phyloP scores from a whole-genome alignment of 2,797 vertebrate genomes.

The Pangasius mekongensis region DNA sequence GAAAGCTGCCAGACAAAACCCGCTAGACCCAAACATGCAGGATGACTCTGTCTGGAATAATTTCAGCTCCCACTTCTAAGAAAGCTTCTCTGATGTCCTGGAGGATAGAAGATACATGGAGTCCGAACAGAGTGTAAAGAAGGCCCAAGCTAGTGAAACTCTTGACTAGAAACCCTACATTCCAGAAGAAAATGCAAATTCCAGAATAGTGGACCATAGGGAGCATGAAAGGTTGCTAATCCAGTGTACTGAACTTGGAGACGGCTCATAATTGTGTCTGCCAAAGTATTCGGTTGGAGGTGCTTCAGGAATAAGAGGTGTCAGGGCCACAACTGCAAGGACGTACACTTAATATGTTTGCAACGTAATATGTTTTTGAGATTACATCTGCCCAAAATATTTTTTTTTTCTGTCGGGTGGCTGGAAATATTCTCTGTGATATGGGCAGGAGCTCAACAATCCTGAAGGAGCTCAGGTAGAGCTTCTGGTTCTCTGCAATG shows the following conservation, averaged over 20 bases:
- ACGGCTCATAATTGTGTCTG: background rate
- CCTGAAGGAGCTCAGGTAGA: background rate
- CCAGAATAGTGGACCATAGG: background rate
- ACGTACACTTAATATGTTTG: background rate
- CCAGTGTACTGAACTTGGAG: too few relatives aligned
- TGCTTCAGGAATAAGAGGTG: background rate
- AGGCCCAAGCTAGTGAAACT: background rate
- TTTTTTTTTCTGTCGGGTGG: background rate
- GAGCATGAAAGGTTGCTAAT: too few relatives aligned
- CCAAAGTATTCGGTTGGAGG: background rate
- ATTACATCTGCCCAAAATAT: background rate
- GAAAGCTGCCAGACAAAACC: background rate
- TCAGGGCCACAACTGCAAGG: background rate
- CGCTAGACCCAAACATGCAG: background rate
- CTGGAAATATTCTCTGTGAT: background rate
- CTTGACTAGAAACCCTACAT: background rate
- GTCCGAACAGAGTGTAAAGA: background rate
- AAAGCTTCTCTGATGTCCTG: background rate
- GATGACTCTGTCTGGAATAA: background rate
- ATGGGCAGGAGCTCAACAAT: background rate
- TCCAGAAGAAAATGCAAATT: background rate
- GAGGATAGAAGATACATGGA: background rate
- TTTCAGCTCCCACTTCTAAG: background rate
- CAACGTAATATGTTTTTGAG: background rate
- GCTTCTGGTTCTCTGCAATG: background rate